Base-by-base conservation (phyloP, 2,888 invertebrate species). In the Drosophila testacea region DNA sequence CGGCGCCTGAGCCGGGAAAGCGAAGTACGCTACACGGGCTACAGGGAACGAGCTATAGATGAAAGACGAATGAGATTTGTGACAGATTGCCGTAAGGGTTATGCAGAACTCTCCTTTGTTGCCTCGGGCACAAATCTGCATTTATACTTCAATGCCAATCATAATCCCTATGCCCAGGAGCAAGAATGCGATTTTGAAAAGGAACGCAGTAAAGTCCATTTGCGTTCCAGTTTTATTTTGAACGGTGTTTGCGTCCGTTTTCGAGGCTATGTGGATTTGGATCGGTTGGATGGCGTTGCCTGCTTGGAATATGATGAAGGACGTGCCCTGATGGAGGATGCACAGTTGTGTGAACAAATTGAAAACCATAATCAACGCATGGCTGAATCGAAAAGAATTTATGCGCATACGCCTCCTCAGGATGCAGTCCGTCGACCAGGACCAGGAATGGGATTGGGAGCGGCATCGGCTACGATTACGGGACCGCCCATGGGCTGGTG, bases 181-280 rank as follows among this genome's bases (percentile, higher is more conserved):
- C 94, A 96, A 66, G 96, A 97, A 81, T 97, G 97, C 86, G 98
- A 98, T 93, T 98, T 98, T 91, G 97, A 98, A 82, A 97, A 97
- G 93, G 98, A 98, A 92, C 96, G 95, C 60, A 98, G 97, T 90
- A 98, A 98, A 95, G 98, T 98, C 27, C 97, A 98, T 93, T 94
- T 98, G 77, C 95, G 97, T 83, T 97, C 98, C 13, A 95, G 95
- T 86, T 96, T 98, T 92, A 98, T 98, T 89, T 97, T 98, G 97
- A 98, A 98, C 93, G 98, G 98, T 50, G 98, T 98, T 27, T 98
- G 98, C 93, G 98, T 98, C 47, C 94, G 97, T 91, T 98, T 98
- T 96, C 95, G 96, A 22, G 98, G 98, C 3, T 98, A 97, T 96
- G 93, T 98, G 79, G 98, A 98, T 92, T 92, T 98, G 90, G 97